Conservation (phyloP, 2,113 vertebrate species). For the Lycocorax pyrrhopterus region DNA sequence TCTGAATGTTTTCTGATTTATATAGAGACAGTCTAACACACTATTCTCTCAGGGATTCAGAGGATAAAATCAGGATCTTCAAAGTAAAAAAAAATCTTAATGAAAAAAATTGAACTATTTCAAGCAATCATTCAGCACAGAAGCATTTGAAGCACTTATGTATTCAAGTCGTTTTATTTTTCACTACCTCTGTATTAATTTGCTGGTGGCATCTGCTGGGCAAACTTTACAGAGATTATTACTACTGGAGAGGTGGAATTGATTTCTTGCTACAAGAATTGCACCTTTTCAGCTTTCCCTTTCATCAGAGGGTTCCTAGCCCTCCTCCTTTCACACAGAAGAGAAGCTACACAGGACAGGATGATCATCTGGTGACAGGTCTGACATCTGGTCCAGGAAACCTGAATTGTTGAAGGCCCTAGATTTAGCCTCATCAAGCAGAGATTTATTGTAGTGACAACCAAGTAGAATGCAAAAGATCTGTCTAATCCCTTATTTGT, state of each 20-base stretch:
- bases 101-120: background rate
- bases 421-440: background rate
- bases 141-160: background rate
- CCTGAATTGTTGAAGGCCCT: background rate
- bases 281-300: background rate
- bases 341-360: background rate
- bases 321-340: background rate
- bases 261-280: background rate
- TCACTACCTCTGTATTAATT: background rate
- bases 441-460: background rate
- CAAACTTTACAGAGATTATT: background rate
- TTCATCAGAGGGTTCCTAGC: background rate
- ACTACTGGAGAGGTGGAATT: background rate
- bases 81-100: background rate
- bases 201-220: background rate
- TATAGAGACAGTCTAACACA: background rate
- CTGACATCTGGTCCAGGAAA: background rate
- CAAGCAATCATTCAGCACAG: background rate
- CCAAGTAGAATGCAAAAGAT: background rate
- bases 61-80: background rate
- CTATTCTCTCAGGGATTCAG: background rate
- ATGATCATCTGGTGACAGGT: background rate
- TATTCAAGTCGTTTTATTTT: background rate
- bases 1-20: background rate
- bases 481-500: background rate